Percentiles rank a stretch among this genome's conserved stretches.
These are phyloP conservation scores for Brachyrhaphis roseni DNA, from an alignment of 2,797 vertebrate genomes.

Conservation along the genomic window DNA sequence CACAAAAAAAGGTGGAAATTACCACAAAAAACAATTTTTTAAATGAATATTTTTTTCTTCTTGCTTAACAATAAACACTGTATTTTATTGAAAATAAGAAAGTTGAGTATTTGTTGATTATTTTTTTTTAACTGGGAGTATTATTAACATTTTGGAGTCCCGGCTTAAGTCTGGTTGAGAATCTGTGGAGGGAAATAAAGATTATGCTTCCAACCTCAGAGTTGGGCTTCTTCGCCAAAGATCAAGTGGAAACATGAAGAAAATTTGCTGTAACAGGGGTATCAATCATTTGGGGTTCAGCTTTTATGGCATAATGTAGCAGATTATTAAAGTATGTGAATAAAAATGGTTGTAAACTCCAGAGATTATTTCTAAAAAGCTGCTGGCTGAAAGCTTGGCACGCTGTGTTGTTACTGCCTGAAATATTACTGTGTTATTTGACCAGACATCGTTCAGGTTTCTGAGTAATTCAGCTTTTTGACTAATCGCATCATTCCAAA, in stretches of 20 bases:
- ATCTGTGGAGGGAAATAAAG: background rate
- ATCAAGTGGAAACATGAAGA: background rate
- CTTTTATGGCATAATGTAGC: background rate
- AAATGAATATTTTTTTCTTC: background rate
- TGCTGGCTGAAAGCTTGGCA: background rate
- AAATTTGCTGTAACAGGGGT: background rate
- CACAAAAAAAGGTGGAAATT: background rate
- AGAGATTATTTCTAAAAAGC: background rate
- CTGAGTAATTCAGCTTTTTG: background rate
- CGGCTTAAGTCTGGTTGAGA: background rate
- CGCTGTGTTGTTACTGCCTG: background rate
- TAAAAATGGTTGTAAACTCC: background rate
- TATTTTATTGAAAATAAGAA: background rate
- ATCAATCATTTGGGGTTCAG: background rate
- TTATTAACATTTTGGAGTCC: background rate
- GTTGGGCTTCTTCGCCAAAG: background rate
- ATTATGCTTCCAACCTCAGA: background rate
- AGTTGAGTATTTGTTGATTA: too few species aligned
- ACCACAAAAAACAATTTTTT: background rate
- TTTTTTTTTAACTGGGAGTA: background rate
- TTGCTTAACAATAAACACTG: background rate
- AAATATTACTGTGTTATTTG: background rate
- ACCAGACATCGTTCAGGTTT: background rate
- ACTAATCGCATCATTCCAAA: background rate
- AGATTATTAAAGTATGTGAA: background rate